Evolutionary conservation across 2,797 vertebrate species (phyloP).

Genomic region (Hydrophis major): DNA sequence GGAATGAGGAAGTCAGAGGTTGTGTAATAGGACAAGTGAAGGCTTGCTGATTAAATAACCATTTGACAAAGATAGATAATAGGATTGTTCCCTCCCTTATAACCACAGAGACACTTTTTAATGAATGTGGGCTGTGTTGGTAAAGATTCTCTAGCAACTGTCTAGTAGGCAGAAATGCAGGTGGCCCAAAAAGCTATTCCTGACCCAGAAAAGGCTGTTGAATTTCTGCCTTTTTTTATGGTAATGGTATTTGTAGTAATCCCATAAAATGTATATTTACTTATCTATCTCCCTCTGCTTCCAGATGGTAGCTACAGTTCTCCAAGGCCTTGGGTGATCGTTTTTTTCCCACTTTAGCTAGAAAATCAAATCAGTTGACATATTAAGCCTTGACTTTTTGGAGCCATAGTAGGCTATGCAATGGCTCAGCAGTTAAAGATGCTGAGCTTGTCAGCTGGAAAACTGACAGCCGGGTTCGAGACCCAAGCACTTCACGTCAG

Average conservation of each 20-base stretch:
- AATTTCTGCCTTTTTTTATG: background rate
- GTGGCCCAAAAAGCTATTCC: background rate
- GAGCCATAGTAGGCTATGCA: background rate
- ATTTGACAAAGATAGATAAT: background rate
- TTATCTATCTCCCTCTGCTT: background rate
- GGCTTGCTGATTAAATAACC: background rate
- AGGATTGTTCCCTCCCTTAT: background rate
- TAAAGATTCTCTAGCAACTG: background rate
- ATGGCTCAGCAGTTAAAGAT: no score
- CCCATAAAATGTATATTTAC: background rate
- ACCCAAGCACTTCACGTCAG: no score
- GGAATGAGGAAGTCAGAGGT: slow-evolving; percentile 19
- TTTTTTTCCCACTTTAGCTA: background rate
- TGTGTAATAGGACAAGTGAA: slow-evolving; percentile 13
- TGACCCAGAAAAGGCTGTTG: background rate
- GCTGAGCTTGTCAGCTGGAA: no score
- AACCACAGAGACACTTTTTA: background rate
- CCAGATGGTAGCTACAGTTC: background rate
- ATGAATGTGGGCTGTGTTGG: background rate
- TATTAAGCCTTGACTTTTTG: background rate
- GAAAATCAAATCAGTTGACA: background rate
- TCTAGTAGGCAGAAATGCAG: background rate
- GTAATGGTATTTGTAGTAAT: background rate
- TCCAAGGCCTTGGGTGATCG: background rate
- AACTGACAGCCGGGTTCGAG: no score